Evolutionary conservation across 2,888 invertebrate species (phyloP).

Genomic region (Parapristionchus giblindavisi): DNA sequence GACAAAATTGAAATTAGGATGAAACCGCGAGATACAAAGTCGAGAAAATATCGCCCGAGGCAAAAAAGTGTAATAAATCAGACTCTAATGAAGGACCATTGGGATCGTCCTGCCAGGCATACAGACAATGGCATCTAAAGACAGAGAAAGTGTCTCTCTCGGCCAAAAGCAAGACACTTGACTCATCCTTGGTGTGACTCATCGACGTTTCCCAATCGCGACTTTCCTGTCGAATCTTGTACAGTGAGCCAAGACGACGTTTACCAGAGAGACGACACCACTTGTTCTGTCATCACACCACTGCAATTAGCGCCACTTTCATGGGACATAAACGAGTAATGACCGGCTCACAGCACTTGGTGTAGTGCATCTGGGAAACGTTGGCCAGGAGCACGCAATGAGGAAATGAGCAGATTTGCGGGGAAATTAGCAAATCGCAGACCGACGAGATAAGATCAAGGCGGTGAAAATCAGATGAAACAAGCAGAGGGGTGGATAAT

Average conservation of each 20-base stretch:
- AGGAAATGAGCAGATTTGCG: background rate
- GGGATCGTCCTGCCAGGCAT: no score
- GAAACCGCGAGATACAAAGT: no score
- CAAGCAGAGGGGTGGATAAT: background rate
- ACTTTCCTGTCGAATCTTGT: slow-evolving; percentile 12
- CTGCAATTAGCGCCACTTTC: background rate
- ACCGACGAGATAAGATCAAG: slow-evolving; percentile 10
- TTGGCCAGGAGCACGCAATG: slow-evolving; percentile 1
- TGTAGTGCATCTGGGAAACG: slow-evolving; percentile 15
- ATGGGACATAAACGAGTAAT: background rate
- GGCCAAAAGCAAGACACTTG: no score
- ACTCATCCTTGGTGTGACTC: slow-evolving; percentile 11
- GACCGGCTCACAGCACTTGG: background rate
- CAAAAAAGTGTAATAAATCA: no score
- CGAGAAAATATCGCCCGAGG: no score
- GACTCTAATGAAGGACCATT: no score
- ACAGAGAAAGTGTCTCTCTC: slow-evolving; percentile 8
- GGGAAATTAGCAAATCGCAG: slow-evolving; percentile 7
- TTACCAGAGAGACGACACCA: background rate
- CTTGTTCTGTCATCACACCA: background rate
- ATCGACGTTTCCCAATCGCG: slow-evolving; percentile 27
- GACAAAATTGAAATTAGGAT: background rate
- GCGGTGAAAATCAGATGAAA: background rate
- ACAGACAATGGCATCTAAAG: no score
- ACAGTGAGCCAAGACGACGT: slow-evolving; percentile 14